Base-by-base conservation (phyloP, 2,797 vertebrate species). In the Macrochelys suwanniensis region DNA sequence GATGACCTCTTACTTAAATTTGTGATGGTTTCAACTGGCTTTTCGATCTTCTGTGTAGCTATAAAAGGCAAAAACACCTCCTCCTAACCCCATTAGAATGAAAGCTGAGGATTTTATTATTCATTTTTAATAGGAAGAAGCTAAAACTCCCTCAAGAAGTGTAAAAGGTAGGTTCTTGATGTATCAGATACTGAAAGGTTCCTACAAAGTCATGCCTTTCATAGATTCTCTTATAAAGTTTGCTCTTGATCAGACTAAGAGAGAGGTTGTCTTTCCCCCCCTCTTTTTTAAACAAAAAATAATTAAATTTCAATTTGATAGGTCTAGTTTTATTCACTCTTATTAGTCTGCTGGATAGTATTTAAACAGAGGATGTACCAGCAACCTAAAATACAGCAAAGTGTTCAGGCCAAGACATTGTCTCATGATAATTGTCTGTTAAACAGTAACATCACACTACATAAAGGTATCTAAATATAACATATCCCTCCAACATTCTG, bases 51-150 rank as follows among this genome's bases (percentile, higher is more conserved):
- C 91, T 88, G 45, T 94, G 87, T 57, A 93, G 95, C 97, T 97
- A 97, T 97, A 97, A 98, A 97, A 98, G 98, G 93, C 93, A 90
- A 96, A 96, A 97, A 97, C 88, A 96, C 95, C 95, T 98, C 96
- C 95, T 94, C 89, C 96, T 98, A 98, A 98, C 96, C 97, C 97
- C 97, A 98, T 98, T 98, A 98, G 91, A 94, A 97, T 97, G 95
- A 98, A 97, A 98, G 95, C 53, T 87, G 96, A 94, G 96, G 76
- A 96, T 98, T 97, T 97, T 98, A 98, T 97, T 98, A 97, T 97
- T 98, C 93, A 95, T 96, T 97, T 98, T 98, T 97, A 97, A 97
- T 90, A 93, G 96, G 96, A 97, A 96, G 95, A 97, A 98, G 92
- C 94, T 97, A 95, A 95, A 96, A 97, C 94, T 97, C 97, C 95